Conservation (phyloP, 2,113 vertebrate species). For the Thamnaconus septentrionalis region DNA sequence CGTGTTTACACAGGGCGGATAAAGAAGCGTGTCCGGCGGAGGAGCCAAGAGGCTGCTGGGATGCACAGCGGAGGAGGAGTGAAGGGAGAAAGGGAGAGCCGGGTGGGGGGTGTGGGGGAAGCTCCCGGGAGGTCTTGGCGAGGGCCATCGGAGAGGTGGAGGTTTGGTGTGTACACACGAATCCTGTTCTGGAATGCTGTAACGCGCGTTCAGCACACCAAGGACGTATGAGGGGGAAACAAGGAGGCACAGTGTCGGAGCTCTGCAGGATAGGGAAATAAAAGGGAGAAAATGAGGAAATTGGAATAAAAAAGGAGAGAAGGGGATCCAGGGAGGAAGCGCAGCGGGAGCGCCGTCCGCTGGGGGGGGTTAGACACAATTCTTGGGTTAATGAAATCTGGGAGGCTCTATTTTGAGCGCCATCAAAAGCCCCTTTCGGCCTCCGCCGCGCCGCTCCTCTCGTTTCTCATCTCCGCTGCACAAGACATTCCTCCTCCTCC, state of each 20-base stretch:
- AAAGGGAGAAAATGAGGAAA: slow-evolving; percentile 20
- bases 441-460: slow-evolving; percentile 15
- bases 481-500: neutral
- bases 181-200: slow-evolving; percentile 48
- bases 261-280: slow-evolving; percentile 21
- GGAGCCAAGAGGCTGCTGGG: slow-evolving; percentile 22
- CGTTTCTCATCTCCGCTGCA: slow-evolving; percentile 18
- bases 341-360: slow-evolving; percentile 10
- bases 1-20: slow-evolving; percentile 55
- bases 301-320: too few relatives aligned
- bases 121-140: slow-evolving; percentile 40
- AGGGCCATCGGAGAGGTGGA: slow-evolving; percentile 31
- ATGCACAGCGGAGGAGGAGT: slow-evolving; percentile 30
- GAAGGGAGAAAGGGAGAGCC: slow-evolving; percentile 1
- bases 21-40: slow-evolving; percentile 29
- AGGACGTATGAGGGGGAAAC: neutral
- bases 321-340: too few relatives aligned
- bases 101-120: neutral
- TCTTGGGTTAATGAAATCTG: slow-evolving; percentile 31
- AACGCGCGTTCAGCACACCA: slow-evolving; percentile 55
- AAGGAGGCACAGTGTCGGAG: slow-evolving; percentile 39
- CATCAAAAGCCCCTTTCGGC: slow-evolving; percentile 14
- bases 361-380: neutral
- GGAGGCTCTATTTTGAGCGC: slow-evolving; percentile 31
- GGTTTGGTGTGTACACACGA: slow-evolving; percentile 37